Conservation (phyloP, 37 sponge, comb jelly and placozoan species). For the Mnemiopsis leidyi region DNA sequence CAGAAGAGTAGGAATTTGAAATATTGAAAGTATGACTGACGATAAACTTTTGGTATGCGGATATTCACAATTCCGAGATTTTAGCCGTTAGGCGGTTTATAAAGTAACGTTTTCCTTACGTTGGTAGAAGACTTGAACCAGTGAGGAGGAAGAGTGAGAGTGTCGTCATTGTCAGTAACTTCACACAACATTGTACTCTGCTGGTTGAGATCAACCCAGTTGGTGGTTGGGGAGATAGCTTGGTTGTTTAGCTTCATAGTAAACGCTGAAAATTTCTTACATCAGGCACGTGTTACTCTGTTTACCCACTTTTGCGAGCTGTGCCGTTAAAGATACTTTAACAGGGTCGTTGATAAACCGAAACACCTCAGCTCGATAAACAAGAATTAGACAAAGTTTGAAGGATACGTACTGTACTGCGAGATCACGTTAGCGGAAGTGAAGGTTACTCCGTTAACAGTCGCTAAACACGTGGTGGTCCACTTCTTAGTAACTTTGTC, state of each 20-base stretch:
- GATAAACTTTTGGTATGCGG: too few relatives aligned
- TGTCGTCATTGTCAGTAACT: background rate
- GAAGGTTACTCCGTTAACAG: background rate
- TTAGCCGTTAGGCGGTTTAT: too few relatives aligned
- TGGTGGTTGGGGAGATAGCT: background rate
- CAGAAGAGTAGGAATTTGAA: too few relatives aligned
- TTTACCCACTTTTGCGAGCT: too few relatives aligned
- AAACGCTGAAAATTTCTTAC: background rate
- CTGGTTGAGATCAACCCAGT: background rate
- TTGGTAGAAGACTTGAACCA: background rate
- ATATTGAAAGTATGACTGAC: too few relatives aligned
- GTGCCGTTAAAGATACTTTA: background rate
- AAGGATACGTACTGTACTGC: background rate
- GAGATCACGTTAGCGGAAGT: background rate
- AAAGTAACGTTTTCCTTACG: too few relatives aligned
- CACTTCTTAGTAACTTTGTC: conserved; percentile 17
- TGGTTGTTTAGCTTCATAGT: background rate
- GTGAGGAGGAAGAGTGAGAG: background rate
- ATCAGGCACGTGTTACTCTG: too few relatives aligned
- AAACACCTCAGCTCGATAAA: too few relatives aligned
- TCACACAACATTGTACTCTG: background rate
- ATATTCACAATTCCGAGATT: too few relatives aligned
- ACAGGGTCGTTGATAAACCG: too few relatives aligned
- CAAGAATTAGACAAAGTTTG: too few relatives aligned
- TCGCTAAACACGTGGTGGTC: background rate